Evolutionary conservation across 1,140 invertebrate genomes (phyloP).

Genomic region (Sycophila sp.): DNA sequence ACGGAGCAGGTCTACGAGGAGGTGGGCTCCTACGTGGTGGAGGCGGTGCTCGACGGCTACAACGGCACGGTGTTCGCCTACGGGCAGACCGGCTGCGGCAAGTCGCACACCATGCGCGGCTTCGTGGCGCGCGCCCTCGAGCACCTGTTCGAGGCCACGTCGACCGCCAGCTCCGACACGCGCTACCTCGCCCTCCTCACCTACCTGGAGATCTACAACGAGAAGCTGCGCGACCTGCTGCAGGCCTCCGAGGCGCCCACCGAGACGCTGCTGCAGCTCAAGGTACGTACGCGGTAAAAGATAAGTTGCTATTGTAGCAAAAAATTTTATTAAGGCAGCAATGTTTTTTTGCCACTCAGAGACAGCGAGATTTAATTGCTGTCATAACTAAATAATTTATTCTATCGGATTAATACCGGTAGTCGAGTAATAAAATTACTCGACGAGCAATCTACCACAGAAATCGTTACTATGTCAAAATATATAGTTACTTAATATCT

Average conservation of each 20-base stretch:
- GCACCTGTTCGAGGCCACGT: slow-evolving; percentile 92
- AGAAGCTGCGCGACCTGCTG: slow-evolving; percentile 83
- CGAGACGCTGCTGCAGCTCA: slow-evolving; percentile 54
- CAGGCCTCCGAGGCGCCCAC: slow-evolving; percentile 63
- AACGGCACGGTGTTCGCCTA: slow-evolving; percentile 90
- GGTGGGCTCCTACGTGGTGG: slow-evolving; percentile 61
- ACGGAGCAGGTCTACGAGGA: slow-evolving; percentile 62
- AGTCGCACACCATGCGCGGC: slow-evolving; percentile 86
- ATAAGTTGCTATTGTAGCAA: too few species aligned
- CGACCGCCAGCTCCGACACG: slow-evolving; percentile 77
- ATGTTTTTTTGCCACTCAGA: too few species aligned
- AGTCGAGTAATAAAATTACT: too few species aligned
- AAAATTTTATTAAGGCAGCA: too few species aligned
- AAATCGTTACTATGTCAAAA: too few species aligned
- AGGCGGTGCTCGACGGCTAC: slow-evolving; percentile 88
- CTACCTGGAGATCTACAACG: slow-evolving; percentile 95
- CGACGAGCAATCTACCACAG: too few species aligned
- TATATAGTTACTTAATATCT: too few species aligned
- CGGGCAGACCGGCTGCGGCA: slow-evolving; percentile 88
- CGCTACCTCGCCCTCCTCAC: slow-evolving; percentile 91
- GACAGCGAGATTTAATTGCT: too few species aligned
- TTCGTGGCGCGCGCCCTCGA: slow-evolving; percentile 87
- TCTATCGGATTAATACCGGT: too few species aligned
- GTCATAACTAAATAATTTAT: too few species aligned
- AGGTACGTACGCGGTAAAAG: slow-evolving; percentile 28